Conservation (phyloP, 2,797 vertebrate species). For the Spinus pinus region DNA sequence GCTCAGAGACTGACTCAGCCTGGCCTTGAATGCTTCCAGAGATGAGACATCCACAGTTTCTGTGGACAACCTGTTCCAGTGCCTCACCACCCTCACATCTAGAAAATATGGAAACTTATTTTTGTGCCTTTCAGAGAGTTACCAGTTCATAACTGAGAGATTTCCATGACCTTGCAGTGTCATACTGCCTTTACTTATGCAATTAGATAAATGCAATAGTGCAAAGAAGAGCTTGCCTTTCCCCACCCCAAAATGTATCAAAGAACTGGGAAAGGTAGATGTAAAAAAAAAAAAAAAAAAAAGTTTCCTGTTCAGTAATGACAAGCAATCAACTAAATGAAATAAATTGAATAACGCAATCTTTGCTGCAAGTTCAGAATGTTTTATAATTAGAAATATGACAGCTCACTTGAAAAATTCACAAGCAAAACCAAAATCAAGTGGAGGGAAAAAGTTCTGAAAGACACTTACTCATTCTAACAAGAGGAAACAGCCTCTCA, state of each 20-base stretch:
- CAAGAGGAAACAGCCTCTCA: neutral
- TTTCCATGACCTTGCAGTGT: neutral
- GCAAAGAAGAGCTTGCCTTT: neutral
- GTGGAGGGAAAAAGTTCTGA: neutral
- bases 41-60: neutral
- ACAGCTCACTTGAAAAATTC: constrained; percentile 33
- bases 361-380: constrained; percentile 2
- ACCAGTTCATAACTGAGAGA: neutral
- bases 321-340: neutral
- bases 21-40: neutral
- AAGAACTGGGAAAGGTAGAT: neutral
- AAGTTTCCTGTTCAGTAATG: neutral
- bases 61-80: neutral
- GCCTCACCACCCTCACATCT: neutral
- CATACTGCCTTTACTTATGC: neutral
- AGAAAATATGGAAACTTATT: neutral
- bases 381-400: constrained; percentile 44
- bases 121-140: neutral
- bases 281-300: neutral
- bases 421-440: neutral
- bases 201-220: neutral
- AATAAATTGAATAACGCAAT: neutral
- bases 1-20: neutral
- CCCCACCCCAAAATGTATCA: neutral
- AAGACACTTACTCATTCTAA: neutral